These are phyloP conservation scores for Rhagologus leucostigma DNA, from an alignment of 2,113 vertebrate genomes.

Conservation along the genomic window DNA sequence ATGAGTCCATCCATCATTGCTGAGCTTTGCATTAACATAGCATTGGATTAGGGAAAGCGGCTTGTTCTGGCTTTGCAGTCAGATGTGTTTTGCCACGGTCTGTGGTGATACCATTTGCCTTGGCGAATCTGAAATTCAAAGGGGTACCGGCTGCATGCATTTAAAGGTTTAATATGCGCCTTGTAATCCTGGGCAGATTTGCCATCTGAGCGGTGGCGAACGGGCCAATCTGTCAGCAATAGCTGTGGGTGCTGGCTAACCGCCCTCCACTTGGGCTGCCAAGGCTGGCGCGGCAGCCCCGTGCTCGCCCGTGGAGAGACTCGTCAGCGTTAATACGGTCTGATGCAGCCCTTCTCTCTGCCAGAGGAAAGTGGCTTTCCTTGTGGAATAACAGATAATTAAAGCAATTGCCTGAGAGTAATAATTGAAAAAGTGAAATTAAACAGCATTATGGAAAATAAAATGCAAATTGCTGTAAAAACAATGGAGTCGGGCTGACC, in stretches of 20 bases:
- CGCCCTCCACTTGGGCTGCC: conserved; percentile 50
- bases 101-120: conserved; percentile 51
- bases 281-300: conserved; percentile 46
- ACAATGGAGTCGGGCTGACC: conserved; percentile 22
- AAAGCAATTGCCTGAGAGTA: conserved; percentile 71
- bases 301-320: conserved; percentile 42
- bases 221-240: conserved; percentile 61
- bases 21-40: conserved; percentile 50
- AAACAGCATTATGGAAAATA: conserved; percentile 59
- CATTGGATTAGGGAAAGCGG: conserved; percentile 51
- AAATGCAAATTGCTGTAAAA: conserved; percentile 67
- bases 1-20: conserved; percentile 75
- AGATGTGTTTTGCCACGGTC: neutral
- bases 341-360: conserved; percentile 41
- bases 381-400: conserved; percentile 70
- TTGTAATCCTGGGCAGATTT: conserved; percentile 62
- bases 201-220: conserved; percentile 26
- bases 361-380: conserved; percentile 64
- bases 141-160: neutral
- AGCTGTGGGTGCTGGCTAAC: conserved; percentile 56
- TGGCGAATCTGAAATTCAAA: conserved; percentile 37
- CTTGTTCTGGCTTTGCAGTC: conserved; percentile 22
- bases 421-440: conserved; percentile 71
- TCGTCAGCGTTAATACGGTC: conserved; percentile 39
- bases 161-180: conserved; percentile 18